Percentiles rank a stretch among this genome's conserved stretches.
Conservation (phyloP, 1,140 invertebrate species). For the Hylaeus volcanicus region DNA sequence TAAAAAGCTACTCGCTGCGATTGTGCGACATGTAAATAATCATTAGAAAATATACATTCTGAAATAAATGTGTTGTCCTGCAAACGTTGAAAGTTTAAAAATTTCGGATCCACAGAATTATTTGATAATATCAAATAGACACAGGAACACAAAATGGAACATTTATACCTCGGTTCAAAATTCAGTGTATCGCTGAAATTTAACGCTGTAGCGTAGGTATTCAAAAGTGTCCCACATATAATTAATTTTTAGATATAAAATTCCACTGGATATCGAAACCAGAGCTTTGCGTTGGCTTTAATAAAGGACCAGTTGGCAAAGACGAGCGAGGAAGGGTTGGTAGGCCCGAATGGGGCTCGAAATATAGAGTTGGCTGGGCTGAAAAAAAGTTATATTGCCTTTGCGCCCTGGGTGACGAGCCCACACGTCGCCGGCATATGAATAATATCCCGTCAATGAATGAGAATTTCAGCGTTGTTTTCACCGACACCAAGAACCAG, state of each 20-base stretch:
- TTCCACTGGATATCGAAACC: neutral
- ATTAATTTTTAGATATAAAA: too few species aligned
- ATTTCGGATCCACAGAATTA: too few species aligned
- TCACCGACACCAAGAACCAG: constrained; percentile 53
- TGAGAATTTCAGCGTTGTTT: constrained; percentile 57
- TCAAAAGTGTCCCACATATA: too few species aligned
- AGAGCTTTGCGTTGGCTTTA: neutral
- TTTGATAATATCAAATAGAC: too few species aligned
- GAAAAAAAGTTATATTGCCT: constrained; percentile 72
- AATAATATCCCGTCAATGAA: constrained; percentile 70
- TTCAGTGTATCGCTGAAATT: too few species aligned
- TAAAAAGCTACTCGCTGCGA: neutral
- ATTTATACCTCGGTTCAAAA: too few species aligned
- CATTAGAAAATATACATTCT: too few species aligned
- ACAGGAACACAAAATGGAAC: too few species aligned
- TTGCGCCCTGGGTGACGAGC: constrained; percentile 63
- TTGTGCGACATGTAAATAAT: too few species aligned
- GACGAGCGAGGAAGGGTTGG: neutral
- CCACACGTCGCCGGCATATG: constrained; percentile 67
- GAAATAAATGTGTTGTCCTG: too few species aligned
- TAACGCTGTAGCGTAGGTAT: too few species aligned
- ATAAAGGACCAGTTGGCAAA: neutral
- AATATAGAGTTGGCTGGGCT: constrained; percentile 1
- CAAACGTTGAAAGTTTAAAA: too few species aligned
- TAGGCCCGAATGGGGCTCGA: neutral